A percentile compares a stretch with the other conserved stretches of the same genome.
These are phyloP conservation scores for Synodontis membranacea DNA, from an alignment of 2,113 vertebrate genomes.

Conservation along the genomic window DNA sequence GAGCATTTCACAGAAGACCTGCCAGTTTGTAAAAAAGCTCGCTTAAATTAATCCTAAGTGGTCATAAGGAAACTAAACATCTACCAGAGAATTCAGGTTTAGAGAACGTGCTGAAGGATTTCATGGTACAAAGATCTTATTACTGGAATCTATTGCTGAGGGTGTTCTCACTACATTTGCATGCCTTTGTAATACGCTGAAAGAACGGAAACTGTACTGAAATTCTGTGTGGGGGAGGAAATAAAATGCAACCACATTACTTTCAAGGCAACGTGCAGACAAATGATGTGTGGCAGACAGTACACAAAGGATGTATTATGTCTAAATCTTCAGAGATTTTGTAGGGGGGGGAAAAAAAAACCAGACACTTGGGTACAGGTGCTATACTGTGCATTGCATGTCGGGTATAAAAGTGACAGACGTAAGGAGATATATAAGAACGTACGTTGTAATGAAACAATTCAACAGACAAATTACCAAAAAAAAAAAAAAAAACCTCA, in stretches of 20 bases:
- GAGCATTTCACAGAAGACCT: background rate
- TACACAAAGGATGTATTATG: background rate
- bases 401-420: background rate
- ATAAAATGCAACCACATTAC: constrained; percentile 26
- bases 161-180: background rate
- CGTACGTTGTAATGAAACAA: too few relatives aligned
- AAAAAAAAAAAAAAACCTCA: too few relatives aligned
- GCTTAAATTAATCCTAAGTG: background rate
- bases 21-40: background rate
- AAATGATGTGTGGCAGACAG: background rate
- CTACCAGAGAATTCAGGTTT: background rate
- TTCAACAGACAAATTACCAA: background rate
- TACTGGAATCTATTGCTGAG: constrained; percentile 14
- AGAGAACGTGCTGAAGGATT: background rate
- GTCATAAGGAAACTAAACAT: background rate
- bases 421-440: background rate
- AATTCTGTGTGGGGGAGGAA: background rate
- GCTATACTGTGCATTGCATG: background rate
- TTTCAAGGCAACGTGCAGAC: constrained; percentile 7
- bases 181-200: constrained; percentile 9
- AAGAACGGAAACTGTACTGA: constrained; percentile 15
- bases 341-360: background rate
- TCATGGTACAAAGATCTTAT: background rate
- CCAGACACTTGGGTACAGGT: background rate
- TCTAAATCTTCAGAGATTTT: background rate